These are phyloP conservation scores for Sebastes elongatus DNA, from an alignment of 2,797 vertebrate genomes.

Conservation along the genomic window DNA sequence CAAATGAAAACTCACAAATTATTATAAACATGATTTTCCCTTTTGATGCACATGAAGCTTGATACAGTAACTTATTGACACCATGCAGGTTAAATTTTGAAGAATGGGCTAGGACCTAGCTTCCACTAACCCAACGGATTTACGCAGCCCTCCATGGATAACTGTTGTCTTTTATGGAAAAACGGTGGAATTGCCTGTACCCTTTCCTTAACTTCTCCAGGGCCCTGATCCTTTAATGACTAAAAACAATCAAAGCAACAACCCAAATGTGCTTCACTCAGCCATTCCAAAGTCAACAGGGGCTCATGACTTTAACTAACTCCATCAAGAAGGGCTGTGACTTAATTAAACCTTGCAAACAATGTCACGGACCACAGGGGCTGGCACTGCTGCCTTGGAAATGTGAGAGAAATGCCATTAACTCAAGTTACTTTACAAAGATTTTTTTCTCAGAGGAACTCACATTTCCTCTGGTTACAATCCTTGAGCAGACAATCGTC, in stretches of 20 bases:
- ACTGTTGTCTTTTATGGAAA: constrained; percentile 4
- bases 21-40: neutral
- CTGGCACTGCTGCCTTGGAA: constrained; percentile 50
- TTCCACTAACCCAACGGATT: constrained; percentile 6
- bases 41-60: neutral
- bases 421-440: constrained; percentile 38
- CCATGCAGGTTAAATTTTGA: neutral
- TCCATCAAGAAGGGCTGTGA: constrained; percentile 70
- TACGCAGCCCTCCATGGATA: constrained; percentile 4
- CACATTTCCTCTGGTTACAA: constrained; percentile 19
- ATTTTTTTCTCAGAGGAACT: constrained; percentile 10
- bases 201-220: constrained; percentile 29
- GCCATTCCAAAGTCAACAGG: constrained; percentile 74
- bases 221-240: constrained; percentile 51
- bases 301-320: constrained; percentile 74
- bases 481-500: constrained; percentile 27
- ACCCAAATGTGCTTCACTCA: constrained; percentile 68
- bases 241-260: constrained; percentile 67
- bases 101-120: neutral
- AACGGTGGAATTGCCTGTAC: constrained; percentile 2
- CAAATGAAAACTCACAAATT: neutral
- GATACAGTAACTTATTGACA: neutral
- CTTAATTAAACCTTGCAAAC: constrained; percentile 77
- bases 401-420: constrained; percentile 62
- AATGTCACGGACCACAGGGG: constrained; percentile 73